phyloP scores from a whole-genome alignment of 1,140 invertebrate genomes.

The Apis laboriosa region DNA sequence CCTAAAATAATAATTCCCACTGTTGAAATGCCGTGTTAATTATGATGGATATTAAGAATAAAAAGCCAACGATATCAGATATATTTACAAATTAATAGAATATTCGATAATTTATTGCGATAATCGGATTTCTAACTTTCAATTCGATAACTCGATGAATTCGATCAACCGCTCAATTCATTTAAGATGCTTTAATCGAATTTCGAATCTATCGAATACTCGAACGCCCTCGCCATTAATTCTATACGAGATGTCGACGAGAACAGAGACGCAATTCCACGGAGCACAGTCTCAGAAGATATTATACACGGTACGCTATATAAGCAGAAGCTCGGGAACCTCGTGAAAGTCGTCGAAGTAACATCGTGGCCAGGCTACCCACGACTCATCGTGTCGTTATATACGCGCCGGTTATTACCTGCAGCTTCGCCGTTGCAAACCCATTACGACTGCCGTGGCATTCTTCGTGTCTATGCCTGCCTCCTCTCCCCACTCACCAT shows the following conservation, averaged over 20 bases:
- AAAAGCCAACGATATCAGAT: no score
- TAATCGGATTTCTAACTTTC: background rate
- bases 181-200: background rate
- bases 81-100: background rate
- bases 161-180: background rate
- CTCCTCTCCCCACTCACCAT: background rate
- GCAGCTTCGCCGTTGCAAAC: conserved; percentile 62
- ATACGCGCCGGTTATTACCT: conserved; percentile 65
- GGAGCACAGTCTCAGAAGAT: conserved; percentile 15
- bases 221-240: background rate
- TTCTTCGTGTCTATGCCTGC: conserved; percentile 50
- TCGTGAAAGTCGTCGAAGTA: conserved; percentile 61
- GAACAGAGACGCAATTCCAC: background rate
- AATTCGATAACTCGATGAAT: background rate
- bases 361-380: conserved; percentile 58
- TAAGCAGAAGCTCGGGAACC: conserved; percentile 50
- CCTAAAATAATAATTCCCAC: background rate
- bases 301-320: conserved; percentile 32
- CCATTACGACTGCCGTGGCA: conserved; percentile 64
- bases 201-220: background rate
- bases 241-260: background rate
- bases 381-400: conserved; percentile 67
- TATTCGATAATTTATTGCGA: background rate
- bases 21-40: background rate
- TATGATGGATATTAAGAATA: background rate